Evolutionary conservation across 92 coral and sea anemone species (phyloP), one percentile per base, ranked within the genome.

Genomic region (Umimayanthus chanpuru): DNA sequence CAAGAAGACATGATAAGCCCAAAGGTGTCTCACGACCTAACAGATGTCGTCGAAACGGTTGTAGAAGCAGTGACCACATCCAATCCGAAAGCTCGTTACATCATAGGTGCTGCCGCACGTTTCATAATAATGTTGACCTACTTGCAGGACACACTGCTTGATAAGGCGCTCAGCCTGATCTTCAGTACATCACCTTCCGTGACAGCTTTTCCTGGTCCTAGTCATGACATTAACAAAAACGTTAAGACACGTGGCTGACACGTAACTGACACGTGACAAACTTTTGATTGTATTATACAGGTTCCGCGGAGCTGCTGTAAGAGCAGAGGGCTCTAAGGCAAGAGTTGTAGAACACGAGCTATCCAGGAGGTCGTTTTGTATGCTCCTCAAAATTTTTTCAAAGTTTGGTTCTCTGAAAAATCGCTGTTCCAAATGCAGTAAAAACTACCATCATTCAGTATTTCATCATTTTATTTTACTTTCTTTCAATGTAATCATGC

Each of bases 151-250:
- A 9, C 77, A 6, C 4, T 70, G 9, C 77, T 83, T 2, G 87
- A 83, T 72, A 83, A 43, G 41, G 64, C 56, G 11, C 78, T 83
- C 39, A 47, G 41, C 2, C 53, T 83, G 15, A 50, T 83, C 14
- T 71, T 83, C 56, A 21, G 77, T 6, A 83, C 16, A 20, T 70
- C 23, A 15, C 58, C 65, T 29, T 43, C 87, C 38, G 55, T 83
- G 20, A 25, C 64, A 26, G 65, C 87, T 25, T 83, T 83, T 43
- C 87, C 87, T 5, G 78, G 87, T 32, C 87, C 87, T 8, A 25
- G 21, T 5, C 12, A 7, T 16, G 87, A 82, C 12, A 6, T 3
- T 4, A 67, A 82, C 77, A 68, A 25, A 16, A 82, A 65, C 43
- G 9, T 65, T 66, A 15, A 43, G 61, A 44, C 26, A 83, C 67